Conservation (phyloP, 64 coral and sea anemone species). For the Dendronephthya gigantea region DNA sequence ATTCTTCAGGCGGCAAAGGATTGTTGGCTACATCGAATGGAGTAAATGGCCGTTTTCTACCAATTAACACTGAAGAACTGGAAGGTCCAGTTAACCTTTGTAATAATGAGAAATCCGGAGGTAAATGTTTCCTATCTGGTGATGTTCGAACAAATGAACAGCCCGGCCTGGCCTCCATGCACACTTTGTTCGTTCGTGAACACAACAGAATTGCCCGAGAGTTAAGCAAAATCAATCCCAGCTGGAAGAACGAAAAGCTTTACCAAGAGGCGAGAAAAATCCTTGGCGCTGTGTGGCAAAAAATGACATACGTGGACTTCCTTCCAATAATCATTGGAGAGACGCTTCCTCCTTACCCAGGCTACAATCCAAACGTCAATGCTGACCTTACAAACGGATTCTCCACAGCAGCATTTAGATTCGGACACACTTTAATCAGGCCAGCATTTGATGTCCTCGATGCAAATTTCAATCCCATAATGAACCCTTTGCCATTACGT, state of each 20-base stretch:
- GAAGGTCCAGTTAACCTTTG: not conserved
- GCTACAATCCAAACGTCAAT: not conserved
- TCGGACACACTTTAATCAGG: conserved; percentile 8
- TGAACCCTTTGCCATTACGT: not conserved
- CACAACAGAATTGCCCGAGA: not conserved
- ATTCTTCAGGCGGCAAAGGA: not conserved
- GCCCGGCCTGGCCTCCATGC: not conserved
- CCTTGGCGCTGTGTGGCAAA: not conserved
- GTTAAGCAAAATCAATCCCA: not conserved
- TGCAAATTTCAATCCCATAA: not conserved
- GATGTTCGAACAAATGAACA: not conserved
- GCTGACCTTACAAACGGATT: not conserved
- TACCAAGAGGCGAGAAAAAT: not conserved
- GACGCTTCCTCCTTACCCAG: not conserved
- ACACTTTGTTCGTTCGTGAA: not conserved
- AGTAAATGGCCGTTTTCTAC: not conserved
- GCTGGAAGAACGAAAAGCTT: not conserved
- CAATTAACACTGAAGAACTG: not conserved
- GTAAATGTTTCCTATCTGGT: not conserved
- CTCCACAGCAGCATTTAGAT: not conserved
- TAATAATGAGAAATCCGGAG: not conserved
- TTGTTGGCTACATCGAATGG: not conserved
- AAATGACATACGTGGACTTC: not conserved
- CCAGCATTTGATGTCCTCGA: not conserved
- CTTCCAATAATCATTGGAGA: not conserved